Base-by-base conservation (phyloP, 2,797 vertebrate species). In the Picus viridis region DNA sequence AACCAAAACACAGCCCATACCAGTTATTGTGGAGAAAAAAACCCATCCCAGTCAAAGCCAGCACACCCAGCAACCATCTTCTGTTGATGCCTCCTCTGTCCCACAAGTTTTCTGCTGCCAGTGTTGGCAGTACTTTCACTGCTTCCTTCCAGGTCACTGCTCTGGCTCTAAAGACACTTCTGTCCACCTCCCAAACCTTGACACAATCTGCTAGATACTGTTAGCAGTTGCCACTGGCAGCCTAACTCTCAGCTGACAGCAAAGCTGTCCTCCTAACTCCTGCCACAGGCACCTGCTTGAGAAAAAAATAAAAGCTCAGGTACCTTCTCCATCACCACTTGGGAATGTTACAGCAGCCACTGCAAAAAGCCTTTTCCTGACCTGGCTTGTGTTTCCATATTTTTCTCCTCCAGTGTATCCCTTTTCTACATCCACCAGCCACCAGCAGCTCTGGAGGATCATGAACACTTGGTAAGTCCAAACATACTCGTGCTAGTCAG, bases 141-240 rank as follows among this genome's bases (percentile, higher is more conserved):
- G 23, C 68, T 79, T 82, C 61, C 84, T 88, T 93, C 59, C 75
- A 85, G 71, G 89, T 86, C 78, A 88, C 64, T 89, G 64, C 78
- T 30, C 29, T 82, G 57, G 43, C 82, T 93, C 34, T 81, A 6
- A 56, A 59, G 70, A 34, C 39, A 73, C 43, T 57, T 85, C 26
- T 14, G 20, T 67, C n/a, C 79, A 83, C 23, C 34, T 74, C 65
- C 72, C 67, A 82, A 73, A 36, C 57, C 78, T 73, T 34, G 32
- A 62, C 7, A n/a, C 11, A 68, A 34, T 9, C 67, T 69, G 47
- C 59, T 78, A 84, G 67, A 18, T 0, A 1, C 86, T 65, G 71
- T 49, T 62, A 86, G 63, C 80, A 27, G 29, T 62, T 0, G 1
- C 43, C 62, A 39, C 88, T 79, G 54, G 53, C 58, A 83, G 49